Base-by-base conservation (phyloP, 2,113 vertebrate genomes). In the Capra hircus region DNA sequence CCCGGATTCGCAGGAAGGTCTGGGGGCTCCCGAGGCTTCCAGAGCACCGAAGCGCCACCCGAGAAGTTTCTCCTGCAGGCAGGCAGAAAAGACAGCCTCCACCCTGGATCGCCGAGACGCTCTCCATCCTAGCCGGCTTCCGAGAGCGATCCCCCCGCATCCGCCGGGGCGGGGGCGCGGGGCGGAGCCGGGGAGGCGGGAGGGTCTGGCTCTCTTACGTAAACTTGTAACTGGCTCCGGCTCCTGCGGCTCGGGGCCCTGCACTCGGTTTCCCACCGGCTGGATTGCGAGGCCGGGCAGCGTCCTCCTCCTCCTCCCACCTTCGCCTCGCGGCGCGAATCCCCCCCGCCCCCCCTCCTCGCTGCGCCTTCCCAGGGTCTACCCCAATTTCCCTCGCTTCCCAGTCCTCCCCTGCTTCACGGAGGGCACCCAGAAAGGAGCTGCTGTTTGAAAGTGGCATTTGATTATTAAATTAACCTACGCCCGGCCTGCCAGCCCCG, bases 11-110 rank as follows among this genome's bases (percentile, higher is more conserved):
- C 95, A 45, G 96, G 81, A 30, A 96, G 96, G 95, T 85, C 96
- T 91, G 87, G 91, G 97, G 95, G 97, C 97, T 88, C 94, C 97
- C 59, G 87, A 86, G 91, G 80, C 96, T 98, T 98, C 45, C 19
- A 16, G 86, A 60, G 30, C 89, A 6, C 59, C 30, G 6, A 48
- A 55, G 77, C 45, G 4, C 59, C 53, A 43, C 30, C 40, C 16
- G 4, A 6, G 45, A 96, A 86, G 77, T 85, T 92, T 50, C 77
- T 82, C 27, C 16, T 15, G 3, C 30, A 6, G 59, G 64, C 59
- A 60, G 23, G 67, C n/a, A 40, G 67, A 40, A 40, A 40, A 71
- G 64, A 36, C 64, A 71, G 64, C 64, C 64, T 36, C n/a, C 64
- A 0, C 5, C 64, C 64, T 21, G n/a, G 64, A 10, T 36, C n/a